Evolutionary conservation across 2,113 vertebrate genomes (phyloP).

Genomic region (Nothocercus julius): DNA sequence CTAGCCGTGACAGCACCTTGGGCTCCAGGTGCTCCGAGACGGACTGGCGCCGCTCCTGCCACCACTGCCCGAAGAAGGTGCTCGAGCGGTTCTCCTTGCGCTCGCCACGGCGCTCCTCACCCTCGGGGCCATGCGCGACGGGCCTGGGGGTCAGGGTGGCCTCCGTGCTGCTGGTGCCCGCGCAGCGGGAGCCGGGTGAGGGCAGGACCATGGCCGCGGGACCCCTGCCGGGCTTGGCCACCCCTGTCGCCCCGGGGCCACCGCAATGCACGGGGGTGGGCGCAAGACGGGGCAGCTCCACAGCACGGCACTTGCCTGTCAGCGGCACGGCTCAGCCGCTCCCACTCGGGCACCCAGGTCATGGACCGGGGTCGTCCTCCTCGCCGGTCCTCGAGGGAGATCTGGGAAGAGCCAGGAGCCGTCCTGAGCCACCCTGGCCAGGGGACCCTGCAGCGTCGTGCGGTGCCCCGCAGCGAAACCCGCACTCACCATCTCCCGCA

Average conservation of each 20-base stretch:
- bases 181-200: neutral
- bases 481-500: conserved; percentile 57
- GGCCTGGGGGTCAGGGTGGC: neutral
- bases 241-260: neutral
- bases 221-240: fast-evolving
- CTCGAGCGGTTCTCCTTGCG: conserved; percentile 32
- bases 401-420: neutral
- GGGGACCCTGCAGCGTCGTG: neutral
- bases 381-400: conserved; percentile 16
- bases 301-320: neutral
- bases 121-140: neutral
- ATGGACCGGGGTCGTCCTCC: conserved; percentile 39
- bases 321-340: neutral
- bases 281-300: fast-evolving
- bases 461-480: fast-evolving
- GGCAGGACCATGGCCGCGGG: neutral
- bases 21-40: neutral
- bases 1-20: conserved; percentile 7
- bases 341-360: neutral
- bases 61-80: neutral
- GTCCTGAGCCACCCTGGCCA: too few relatives aligned
- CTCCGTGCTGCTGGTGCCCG: neutral
- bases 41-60: neutral
- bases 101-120: neutral
- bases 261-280: too few relatives aligned